phyloP scores from a whole-genome alignment of 2,113 vertebrate species.

The Tetrax tetrax region DNA sequence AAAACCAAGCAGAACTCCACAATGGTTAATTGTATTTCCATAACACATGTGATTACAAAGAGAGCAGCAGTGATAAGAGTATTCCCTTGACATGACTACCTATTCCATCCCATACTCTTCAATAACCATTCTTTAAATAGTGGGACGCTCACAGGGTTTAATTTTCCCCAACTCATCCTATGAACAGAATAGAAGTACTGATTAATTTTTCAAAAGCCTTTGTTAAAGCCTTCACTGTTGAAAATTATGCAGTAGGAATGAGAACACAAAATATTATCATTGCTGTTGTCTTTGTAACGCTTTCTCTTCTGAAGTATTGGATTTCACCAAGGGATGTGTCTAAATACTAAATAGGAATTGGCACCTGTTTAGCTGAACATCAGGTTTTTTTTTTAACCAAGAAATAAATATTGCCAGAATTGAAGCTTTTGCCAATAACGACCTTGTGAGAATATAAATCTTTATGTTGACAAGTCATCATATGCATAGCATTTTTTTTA shows the following conservation, averaged over 20 bases:
- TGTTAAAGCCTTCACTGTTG: neutral
- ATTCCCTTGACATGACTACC: neutral
- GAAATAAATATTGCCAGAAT: neutral
- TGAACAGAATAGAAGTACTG: neutral
- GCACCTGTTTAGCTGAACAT: neutral
- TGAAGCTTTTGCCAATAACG: neutral
- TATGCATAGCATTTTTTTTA: neutral
- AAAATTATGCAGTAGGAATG: conserved; percentile 11
- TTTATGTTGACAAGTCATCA: neutral
- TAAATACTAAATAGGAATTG: neutral
- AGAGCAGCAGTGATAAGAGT: neutral
- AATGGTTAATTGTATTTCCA: neutral
- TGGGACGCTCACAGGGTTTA: neutral
- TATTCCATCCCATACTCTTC: neutral
- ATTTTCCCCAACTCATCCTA: neutral
- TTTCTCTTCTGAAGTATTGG: neutral
- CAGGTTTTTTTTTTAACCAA: neutral
- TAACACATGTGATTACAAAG: neutral
- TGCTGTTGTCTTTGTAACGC: neutral
- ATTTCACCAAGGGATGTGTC: neutral
- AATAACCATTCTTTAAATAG: neutral
- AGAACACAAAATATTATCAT: neutral
- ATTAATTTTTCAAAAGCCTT: conserved; percentile 43
- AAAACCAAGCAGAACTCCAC: neutral
- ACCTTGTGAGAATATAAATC: neutral